These are phyloP conservation scores for Scelioninae gen. 2 DNA, from an alignment of 2,888 invertebrate genomes.

Conservation along the genomic window DNA sequence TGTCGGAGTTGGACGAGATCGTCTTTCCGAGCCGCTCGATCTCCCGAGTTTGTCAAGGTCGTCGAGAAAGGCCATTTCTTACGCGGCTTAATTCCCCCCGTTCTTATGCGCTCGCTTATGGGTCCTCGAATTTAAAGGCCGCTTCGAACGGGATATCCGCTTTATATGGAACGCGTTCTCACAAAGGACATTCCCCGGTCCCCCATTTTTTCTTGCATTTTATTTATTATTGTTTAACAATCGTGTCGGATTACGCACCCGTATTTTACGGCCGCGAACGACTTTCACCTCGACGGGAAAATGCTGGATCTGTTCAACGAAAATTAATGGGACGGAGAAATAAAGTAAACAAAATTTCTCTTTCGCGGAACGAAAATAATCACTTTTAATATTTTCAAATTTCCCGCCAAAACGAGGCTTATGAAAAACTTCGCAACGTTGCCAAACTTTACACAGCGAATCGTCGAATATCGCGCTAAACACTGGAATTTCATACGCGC, in stretches of 20 bases:
- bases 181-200: conserved; percentile 40
- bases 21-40: no score
- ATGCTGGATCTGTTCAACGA: conserved; percentile 15
- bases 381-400: no score
- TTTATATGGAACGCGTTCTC: conserved; percentile 44
- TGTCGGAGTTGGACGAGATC: conserved; percentile 26
- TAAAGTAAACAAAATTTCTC: not conserved
- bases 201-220: not conserved
- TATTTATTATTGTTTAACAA: conserved; percentile 44
- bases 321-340: conserved; percentile 24
- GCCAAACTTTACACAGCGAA: no score
- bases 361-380: not conserved
- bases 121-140: conserved; percentile 48
- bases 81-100: conserved; percentile 39
- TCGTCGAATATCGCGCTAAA: no score
- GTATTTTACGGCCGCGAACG: conserved; percentile 7
- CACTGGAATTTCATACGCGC: not conserved
- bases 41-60: conserved; percentile 52
- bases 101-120: conserved; percentile 29
- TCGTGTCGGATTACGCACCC: conserved; percentile 13
- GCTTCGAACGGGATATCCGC: conserved; percentile 53
- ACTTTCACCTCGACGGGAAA: conserved; percentile 35
- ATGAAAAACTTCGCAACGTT: no score
- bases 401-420: no score
- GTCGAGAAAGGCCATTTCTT: conserved; percentile 56